Evolutionary conservation across 2,888 invertebrate species (phyloP).

Genomic region (Scaptodrosophila latifasciaeformis): DNA sequence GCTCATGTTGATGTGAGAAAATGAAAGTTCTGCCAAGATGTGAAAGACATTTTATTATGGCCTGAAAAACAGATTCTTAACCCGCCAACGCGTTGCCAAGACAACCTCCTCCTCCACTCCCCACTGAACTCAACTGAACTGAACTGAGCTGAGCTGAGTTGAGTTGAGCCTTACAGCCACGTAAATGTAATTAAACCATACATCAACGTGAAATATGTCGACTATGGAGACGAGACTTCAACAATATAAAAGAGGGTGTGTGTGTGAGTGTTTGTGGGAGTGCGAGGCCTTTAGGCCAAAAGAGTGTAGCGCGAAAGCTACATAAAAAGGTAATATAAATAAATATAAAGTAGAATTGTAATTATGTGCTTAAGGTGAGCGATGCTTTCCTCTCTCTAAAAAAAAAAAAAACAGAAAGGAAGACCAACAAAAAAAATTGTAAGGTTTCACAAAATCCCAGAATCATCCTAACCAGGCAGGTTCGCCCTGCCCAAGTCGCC

Average conservation of each 20-base stretch:
- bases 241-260: no score
- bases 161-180: constrained; percentile 58
- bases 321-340: constrained; percentile 59
- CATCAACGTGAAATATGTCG: constrained; percentile 68
- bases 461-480: no score
- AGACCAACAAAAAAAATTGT: no score
- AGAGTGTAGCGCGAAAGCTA: background rate
- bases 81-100: constrained; percentile 11
- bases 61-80: constrained; percentile 28
- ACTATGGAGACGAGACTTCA: constrained; percentile 32
- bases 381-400: constrained; percentile 34
- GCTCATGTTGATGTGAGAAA: constrained; percentile 6
- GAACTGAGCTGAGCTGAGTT: no score
- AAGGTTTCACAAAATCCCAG: no score
- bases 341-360: constrained; percentile 67
- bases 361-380: constrained; percentile 67
- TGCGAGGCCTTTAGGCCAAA: background rate
- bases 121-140: no score
- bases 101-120: no score
- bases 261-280: constrained; percentile 2
- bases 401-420: background rate
- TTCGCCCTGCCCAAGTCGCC: no score
- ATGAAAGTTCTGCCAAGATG: no score
- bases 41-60: no score
- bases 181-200: constrained; percentile 68